A percentile compares a stretch with the other conserved stretches of the same genome.
These are phyloP conservation scores for Lepus europaeus DNA, from an alignment of 2,113 vertebrate genomes.

Conservation along the genomic window DNA sequence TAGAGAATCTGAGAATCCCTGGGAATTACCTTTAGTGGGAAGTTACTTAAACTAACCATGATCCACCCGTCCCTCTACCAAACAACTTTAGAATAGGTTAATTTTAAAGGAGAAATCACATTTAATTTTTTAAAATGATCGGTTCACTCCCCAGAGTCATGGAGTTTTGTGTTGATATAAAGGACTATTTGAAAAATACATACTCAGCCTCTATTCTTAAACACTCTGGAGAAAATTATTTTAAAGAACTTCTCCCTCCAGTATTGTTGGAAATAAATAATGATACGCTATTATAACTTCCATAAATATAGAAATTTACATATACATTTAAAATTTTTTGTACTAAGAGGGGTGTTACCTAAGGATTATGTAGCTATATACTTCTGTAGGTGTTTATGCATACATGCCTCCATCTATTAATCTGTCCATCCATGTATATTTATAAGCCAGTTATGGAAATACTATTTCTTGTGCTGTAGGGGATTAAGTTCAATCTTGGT, in stretches of 20 bases:
- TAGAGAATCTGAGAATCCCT: not conserved
- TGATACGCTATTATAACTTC: not conserved
- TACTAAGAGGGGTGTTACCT: not conserved
- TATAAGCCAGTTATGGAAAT: not conserved
- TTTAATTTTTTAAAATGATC: constrained; percentile 46
- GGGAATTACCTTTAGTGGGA: constrained; percentile 11
- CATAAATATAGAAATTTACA: not conserved
- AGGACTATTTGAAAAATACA: not conserved
- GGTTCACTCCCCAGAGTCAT: not conserved
- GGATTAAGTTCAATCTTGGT: not conserved
- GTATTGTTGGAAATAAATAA: not conserved
- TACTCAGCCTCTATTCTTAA: not conserved
- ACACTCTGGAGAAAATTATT: not conserved
- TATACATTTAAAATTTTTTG: not conserved
- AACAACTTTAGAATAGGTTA: constrained; percentile 21
- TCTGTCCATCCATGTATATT: not conserved
- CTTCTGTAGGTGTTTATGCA: too few relatives aligned
- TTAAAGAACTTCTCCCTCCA: not conserved
- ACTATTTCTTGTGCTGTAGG: not conserved
- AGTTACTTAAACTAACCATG: constrained; percentile 45
- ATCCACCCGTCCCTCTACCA: not conserved
- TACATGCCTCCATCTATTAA: not conserved
- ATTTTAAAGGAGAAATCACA: constrained; percentile 7
- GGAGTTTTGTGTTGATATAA: not conserved
- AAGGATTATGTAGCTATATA: not conserved